Conservation (phyloP, 2,797 vertebrate species). For the Macropodus opercularis region DNA sequence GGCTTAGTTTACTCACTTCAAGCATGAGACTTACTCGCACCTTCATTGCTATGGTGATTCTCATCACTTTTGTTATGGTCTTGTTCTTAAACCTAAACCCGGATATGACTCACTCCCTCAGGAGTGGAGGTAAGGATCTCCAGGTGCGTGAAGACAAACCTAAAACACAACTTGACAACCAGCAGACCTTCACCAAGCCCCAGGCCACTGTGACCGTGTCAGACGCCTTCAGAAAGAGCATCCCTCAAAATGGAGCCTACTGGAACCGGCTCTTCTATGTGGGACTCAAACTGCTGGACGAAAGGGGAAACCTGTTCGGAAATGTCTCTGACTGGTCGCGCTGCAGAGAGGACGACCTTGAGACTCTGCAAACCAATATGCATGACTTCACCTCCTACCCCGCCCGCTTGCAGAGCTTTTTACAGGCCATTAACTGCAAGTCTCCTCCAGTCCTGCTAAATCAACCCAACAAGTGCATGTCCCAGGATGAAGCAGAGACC, state of each 20-base stretch:
- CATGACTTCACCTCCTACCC: constrained; percentile 80
- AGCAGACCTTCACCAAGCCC: rapidly evolving
- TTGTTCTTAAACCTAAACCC: constrained; percentile 50
- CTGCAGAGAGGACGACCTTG: constrained; percentile 53
- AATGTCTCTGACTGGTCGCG: background rate
- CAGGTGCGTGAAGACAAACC: rapidly evolving
- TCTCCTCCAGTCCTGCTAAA: constrained; percentile 72
- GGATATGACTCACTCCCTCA: background rate
- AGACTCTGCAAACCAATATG: constrained; percentile 71
- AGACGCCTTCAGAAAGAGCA: constrained; percentile 34
- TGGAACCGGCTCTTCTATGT: constrained; percentile 85
- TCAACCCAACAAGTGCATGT: constrained; percentile 77
- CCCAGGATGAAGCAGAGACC: rapidly evolving
- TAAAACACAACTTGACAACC: background rate
- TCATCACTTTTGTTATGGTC: constrained; percentile 45
- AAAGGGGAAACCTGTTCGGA: background rate
- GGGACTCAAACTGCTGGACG: constrained; percentile 56
- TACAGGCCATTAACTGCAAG: constrained; percentile 81
- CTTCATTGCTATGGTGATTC: constrained; percentile 37
- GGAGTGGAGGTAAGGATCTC: background rate
- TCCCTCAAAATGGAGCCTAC: constrained; percentile 75
- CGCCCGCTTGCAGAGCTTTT: constrained; percentile 73
- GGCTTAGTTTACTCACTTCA: background rate
- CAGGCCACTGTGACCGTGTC: constrained; percentile 45
- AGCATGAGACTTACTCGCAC: constrained; percentile 46